Evolutionary conservation across 2,888 invertebrate genomes (phyloP).

Genomic region (Rotaria magnacalcarata): DNA sequence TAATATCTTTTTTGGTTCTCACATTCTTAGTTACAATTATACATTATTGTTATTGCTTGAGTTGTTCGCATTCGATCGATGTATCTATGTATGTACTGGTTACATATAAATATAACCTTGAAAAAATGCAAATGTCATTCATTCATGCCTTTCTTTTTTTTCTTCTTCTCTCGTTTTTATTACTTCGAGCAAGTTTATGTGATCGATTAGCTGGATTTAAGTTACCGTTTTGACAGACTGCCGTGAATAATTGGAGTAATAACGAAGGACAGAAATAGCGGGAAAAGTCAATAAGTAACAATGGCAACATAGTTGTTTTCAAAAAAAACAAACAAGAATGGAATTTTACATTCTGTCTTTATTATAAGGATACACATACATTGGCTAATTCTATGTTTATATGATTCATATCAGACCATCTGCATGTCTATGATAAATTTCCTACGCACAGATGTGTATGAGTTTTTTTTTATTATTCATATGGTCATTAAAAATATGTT

Average conservation of each 20-base stretch:
- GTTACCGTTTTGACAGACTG: background rate
- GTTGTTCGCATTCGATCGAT: background rate
- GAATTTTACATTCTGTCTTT: background rate
- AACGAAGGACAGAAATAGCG: background rate
- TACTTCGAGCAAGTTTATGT: constrained; percentile 1
- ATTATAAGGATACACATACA: background rate
- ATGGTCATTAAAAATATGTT: background rate
- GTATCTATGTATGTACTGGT: background rate
- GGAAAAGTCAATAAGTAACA: background rate
- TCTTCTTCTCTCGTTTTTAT: background rate
- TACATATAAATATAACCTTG: constrained; percentile 28
- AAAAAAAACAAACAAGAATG: background rate
- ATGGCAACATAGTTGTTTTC: background rate
- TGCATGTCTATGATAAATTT: background rate
- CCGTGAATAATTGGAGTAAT: background rate
- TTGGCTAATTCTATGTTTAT: background rate
- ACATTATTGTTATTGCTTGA: background rate
- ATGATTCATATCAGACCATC: background rate
- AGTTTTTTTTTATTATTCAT: background rate
- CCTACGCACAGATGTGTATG: background rate
- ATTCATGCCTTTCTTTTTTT: background rate
- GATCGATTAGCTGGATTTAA: constrained; percentile 18
- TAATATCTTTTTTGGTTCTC: background rate
- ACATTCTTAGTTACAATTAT: background rate
- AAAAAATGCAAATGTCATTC: constrained; percentile 1